Conservation (phyloP, 2,797 vertebrate genomes). For the Thunnus albacares region DNA sequence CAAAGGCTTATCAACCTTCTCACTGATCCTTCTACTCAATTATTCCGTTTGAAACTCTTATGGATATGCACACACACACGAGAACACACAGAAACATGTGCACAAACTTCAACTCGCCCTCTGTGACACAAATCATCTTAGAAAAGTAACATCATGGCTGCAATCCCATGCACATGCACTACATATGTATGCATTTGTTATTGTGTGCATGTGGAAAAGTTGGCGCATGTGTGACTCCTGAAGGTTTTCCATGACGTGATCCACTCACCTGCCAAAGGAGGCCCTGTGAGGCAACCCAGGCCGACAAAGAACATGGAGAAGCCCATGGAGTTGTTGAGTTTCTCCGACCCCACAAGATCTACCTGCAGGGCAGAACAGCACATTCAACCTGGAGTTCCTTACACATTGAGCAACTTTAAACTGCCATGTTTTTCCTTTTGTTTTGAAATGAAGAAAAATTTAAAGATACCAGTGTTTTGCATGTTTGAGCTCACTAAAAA, state of each 20-base stretch:
- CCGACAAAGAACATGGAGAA: constrained; percentile 94
- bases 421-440: background rate
- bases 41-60: background rate
- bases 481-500: background rate
- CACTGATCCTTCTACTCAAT: background rate
- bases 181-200: constrained; percentile 39
- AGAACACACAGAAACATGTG: constrained; percentile 12
- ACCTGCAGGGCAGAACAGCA: constrained; percentile 84
- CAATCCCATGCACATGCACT: constrained; percentile 27
- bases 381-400: background rate
- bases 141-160: constrained; percentile 6
- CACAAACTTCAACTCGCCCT: constrained; percentile 9
- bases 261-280: constrained; percentile 92
- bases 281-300: constrained; percentile 90
- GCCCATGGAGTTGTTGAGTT: constrained; percentile 92
- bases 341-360: constrained; percentile 89
- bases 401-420: background rate
- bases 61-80: background rate
- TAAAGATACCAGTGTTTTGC: background rate
- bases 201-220: constrained; percentile 48
- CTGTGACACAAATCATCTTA: constrained; percentile 31
- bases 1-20: constrained; percentile 26
- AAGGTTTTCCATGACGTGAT: constrained; percentile 46
- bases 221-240: constrained; percentile 23
- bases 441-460: background rate